These are phyloP conservation scores for Prionailurus viverrinus DNA, from an alignment of 2,113 vertebrate species.

Conservation along the genomic window DNA sequence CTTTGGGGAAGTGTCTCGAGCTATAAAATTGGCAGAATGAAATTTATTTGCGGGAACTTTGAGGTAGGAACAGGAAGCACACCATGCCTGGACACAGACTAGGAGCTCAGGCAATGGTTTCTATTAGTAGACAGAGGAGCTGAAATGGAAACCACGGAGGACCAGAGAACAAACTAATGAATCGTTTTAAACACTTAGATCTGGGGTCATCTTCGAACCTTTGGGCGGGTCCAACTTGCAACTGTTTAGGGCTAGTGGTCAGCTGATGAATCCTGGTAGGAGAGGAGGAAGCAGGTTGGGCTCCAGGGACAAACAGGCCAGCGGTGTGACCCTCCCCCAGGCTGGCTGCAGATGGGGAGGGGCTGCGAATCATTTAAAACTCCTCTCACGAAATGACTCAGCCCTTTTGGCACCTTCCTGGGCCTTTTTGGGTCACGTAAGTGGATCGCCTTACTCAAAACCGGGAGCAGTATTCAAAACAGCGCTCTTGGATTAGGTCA, in stretches of 20 bases:
- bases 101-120: background rate
- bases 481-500: too few species aligned
- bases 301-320: too few species aligned
- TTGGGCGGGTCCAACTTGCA: background rate
- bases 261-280: background rate
- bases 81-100: background rate
- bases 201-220: background rate
- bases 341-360: background rate
- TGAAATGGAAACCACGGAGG: background rate
- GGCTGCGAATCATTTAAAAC: background rate
- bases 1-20: background rate
- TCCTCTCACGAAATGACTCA: too few species aligned
- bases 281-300: background rate
- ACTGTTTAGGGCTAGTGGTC: background rate
- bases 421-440: background rate
- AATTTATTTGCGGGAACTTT: background rate
- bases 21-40: background rate
- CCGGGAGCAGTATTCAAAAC: background rate
- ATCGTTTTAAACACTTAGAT: background rate
- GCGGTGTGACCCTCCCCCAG: rapidly evolving
- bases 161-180: background rate
- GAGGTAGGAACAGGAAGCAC: background rate
- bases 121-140: background rate
- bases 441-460: background rate
- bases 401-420: background rate